phyloP scores from a whole-genome alignment of 2,797 vertebrate genomes.

The Myotis daubentonii region DNA sequence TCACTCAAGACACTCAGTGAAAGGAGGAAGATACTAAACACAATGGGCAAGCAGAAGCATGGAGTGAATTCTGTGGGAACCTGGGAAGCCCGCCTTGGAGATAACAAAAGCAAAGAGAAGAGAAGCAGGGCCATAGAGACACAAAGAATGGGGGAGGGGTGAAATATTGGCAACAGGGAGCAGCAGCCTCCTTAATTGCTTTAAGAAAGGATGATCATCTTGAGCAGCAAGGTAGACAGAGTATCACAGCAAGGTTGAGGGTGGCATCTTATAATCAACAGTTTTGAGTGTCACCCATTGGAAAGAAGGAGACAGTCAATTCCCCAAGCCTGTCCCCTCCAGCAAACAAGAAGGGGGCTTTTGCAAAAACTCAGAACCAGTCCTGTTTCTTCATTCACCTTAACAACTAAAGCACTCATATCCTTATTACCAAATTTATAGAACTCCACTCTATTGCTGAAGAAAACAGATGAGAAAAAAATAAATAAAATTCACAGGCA shows the following conservation, averaged over 20 bases:
- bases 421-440: constrained; percentile 28
- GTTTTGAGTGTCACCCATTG: background rate
- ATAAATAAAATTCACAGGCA: background rate
- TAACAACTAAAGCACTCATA: background rate
- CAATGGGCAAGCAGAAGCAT: background rate
- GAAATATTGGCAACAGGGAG: background rate
- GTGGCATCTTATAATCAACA: background rate
- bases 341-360: constrained; percentile 17
- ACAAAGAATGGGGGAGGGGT: background rate
- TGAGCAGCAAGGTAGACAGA: background rate
- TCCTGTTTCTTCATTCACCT: background rate
- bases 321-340: background rate
- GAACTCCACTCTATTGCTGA: background rate
- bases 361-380: background rate
- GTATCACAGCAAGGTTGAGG: background rate
- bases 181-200: background rate
- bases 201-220: background rate
- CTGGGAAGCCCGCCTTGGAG: background rate
- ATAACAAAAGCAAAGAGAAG: background rate
- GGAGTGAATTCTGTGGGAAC: background rate
- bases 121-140: background rate
- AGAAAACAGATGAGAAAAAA: constrained; percentile 30
- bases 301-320: background rate
- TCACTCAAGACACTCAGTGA: background rate
- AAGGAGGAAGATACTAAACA: background rate